These are phyloP conservation scores for Agrypnia vestita DNA, from an alignment of 1,140 invertebrate genomes.

Conservation along the genomic window DNA sequence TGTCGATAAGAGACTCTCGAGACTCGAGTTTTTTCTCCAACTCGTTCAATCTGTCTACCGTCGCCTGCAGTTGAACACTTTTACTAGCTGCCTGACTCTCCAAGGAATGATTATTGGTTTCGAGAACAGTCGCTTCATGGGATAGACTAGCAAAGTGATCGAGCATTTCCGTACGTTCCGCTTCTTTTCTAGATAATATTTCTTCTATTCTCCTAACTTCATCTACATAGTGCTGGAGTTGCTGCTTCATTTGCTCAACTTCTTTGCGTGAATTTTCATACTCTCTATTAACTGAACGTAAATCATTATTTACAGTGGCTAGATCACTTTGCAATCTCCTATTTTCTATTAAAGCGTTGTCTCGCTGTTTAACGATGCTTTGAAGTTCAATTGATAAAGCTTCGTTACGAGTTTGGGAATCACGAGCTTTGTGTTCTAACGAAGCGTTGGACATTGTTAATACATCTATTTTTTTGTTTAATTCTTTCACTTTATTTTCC, in stretches of 20 bases:
- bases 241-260: conserved; percentile 79
- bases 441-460: conserved; percentile 62
- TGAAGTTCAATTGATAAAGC: conserved; percentile 71
- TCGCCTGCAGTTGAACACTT: conserved; percentile 69
- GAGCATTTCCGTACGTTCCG: conserved; percentile 81
- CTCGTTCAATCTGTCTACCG: conserved; percentile 66
- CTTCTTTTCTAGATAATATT: conserved; percentile 79
- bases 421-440: conserved; percentile 73
- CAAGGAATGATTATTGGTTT: conserved; percentile 82
- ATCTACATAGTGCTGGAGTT: conserved; percentile 82
- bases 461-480: conserved; percentile 68
- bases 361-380: conserved; percentile 69
- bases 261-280: conserved; percentile 77
- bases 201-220: conserved; percentile 82
- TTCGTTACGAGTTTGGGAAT: conserved; percentile 73
- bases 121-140: conserved; percentile 80
- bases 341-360: conserved; percentile 75
- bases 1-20: conserved; percentile 68
- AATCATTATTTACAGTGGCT: conserved; percentile 70
- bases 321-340: conserved; percentile 79
- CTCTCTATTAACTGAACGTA: conserved; percentile 73
- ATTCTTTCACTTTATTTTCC: conserved; percentile 67
- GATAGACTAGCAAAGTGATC: conserved; percentile 82
- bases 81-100: conserved; percentile 80
- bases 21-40: conserved; percentile 68